phyloP scores from a whole-genome alignment of 2,797 vertebrate genomes.

The Botia almorhae region DNA sequence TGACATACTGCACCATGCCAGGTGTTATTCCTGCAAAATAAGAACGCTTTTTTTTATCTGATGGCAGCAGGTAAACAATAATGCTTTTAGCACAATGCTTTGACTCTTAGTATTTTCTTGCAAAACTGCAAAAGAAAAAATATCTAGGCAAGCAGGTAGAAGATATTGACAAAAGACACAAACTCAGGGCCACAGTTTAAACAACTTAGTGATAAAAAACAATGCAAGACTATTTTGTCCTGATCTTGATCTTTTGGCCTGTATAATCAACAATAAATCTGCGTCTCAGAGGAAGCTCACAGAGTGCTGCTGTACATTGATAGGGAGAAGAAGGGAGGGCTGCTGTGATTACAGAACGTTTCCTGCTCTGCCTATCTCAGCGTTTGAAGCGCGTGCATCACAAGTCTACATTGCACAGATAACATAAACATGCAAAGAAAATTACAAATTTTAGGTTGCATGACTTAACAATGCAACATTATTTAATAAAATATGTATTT shows the following conservation, averaged over 20 bases:
- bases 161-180: neutral
- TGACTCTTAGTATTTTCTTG: neutral
- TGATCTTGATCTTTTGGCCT: neutral
- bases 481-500: too few species aligned
- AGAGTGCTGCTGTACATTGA: neutral
- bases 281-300: neutral
- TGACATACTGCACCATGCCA: too few species aligned
- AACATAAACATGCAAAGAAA: neutral
- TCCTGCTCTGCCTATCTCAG: neutral
- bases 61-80: neutral
- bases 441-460: neutral
- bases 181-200: neutral
- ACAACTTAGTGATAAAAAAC: neutral
- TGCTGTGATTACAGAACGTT: constrained; percentile 8
- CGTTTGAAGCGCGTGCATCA: neutral
- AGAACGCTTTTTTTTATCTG: neutral
- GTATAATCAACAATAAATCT: constrained; percentile 2
- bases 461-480: neutral
- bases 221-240: neutral
- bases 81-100: neutral
- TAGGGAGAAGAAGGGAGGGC: neutral
- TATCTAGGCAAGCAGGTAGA: neutral
- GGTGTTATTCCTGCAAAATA: neutral
- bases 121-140: neutral
- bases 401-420: neutral